A percentile compares a stretch with the other conserved stretches of the same genome.
These are phyloP conservation scores for Harpalus rubripes DNA, from an alignment of 2,888 invertebrate species.

Conservation along the genomic window DNA sequence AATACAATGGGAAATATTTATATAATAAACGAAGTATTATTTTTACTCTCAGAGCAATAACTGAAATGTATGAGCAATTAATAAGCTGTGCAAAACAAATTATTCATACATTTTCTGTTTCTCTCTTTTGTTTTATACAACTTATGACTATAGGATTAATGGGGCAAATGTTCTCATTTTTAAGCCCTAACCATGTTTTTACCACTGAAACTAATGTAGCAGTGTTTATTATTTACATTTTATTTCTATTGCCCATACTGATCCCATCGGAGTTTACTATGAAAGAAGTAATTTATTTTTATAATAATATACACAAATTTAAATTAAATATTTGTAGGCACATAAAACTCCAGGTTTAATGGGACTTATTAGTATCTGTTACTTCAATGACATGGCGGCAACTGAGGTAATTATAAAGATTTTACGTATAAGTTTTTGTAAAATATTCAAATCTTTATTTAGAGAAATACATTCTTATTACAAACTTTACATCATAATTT, in stretches of 20 bases:
- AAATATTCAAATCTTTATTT: background rate
- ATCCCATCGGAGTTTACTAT: constrained; percentile 58
- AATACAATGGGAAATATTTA: constrained; percentile 36
- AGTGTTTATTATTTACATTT: constrained; percentile 43
- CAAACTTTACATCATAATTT: constrained; percentile 57
- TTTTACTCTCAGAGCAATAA: constrained; percentile 42
- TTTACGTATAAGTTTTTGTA: too few relatives aligned
- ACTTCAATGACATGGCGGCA: constrained; percentile 23
- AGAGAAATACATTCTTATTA: constrained; percentile 60
- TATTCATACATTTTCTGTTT: constrained; percentile 48
- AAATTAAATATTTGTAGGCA: constrained; percentile 49
- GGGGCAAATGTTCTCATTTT: constrained; percentile 61
- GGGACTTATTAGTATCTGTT: constrained; percentile 54
- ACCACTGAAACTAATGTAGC: constrained; percentile 46
- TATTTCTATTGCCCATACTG: constrained; percentile 50
- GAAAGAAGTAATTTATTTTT: constrained; percentile 44
- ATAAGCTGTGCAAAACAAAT: constrained; percentile 52
- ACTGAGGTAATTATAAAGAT: constrained; percentile 24
- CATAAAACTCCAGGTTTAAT: constrained; percentile 54
- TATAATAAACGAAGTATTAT: constrained; percentile 53
- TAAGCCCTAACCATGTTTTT: constrained; percentile 56
- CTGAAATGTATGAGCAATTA: constrained; percentile 50
- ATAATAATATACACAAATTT: background rate
- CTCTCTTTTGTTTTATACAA: constrained; percentile 59
- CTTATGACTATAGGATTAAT: constrained; percentile 58